phyloP scores from a whole-genome alignment of 2,113 vertebrate species.

The Muscicapa adusta region DNA sequence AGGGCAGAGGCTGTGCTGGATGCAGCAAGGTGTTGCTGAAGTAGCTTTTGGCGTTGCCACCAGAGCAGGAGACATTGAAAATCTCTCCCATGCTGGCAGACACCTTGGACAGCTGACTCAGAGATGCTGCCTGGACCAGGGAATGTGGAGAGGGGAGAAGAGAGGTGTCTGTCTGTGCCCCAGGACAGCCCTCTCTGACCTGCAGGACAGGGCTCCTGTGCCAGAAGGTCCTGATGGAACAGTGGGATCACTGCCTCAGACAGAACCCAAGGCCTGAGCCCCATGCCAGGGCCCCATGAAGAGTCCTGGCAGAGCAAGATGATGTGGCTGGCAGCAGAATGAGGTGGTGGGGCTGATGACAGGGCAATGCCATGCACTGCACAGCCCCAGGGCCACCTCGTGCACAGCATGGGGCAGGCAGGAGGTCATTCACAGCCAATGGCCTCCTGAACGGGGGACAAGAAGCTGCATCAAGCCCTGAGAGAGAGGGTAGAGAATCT shows the following conservation, averaged over 20 bases:
- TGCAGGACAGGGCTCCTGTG: not conserved
- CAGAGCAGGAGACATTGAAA: not conserved
- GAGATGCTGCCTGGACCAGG: not conserved
- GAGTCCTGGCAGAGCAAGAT: not conserved
- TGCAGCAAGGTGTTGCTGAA: not conserved
- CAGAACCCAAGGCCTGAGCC: not conserved
- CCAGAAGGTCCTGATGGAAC: not conserved
- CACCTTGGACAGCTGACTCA: rapidly evolving
- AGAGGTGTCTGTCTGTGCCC: no score
- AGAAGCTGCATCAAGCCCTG: not conserved
- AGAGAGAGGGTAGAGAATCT: not conserved
- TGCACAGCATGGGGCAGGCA: not conserved
- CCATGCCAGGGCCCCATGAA: not conserved
- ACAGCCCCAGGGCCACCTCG: not conserved
- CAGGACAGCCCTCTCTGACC: not conserved
- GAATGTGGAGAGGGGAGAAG: not conserved
- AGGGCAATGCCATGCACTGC: not conserved
- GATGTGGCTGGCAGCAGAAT: not conserved
- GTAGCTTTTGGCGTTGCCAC: not conserved
- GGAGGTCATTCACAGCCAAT: not conserved
- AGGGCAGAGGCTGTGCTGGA: not conserved
- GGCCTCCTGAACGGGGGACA: not conserved
- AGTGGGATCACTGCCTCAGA: not conserved
- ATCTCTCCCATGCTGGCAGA: rapidly evolving
- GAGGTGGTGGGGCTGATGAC: not conserved